Conservation (phyloP, 92 coral and sea anemone species). For the Anthopleura xanthogrammica region DNA sequence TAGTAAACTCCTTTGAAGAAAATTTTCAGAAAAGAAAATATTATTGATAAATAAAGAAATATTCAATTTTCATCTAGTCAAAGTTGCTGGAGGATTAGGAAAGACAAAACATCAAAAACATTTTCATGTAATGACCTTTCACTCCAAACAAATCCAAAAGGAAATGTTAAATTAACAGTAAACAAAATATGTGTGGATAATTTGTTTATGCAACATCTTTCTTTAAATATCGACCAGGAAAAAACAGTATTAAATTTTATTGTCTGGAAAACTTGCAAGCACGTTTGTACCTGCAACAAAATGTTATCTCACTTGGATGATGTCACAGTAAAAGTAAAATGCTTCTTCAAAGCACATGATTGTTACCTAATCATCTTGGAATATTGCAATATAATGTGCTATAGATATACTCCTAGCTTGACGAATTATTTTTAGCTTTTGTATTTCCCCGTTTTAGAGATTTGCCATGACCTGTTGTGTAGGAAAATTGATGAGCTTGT, state of each 20-base stretch:
- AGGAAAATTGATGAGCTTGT: constrained; percentile 26
- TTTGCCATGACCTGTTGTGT: background rate
- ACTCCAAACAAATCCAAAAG: background rate
- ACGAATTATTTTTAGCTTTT: constrained; percentile 4
- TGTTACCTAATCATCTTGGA: background rate
- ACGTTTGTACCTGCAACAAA: background rate
- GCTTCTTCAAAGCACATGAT: background rate
- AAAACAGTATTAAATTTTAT: background rate
- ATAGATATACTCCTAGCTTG: background rate
- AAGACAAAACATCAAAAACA: background rate
- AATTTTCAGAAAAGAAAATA: background rate
- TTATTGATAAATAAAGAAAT: background rate
- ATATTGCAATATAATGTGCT: background rate
- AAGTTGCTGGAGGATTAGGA: background rate
- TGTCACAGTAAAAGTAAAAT: background rate
- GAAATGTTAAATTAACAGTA: background rate
- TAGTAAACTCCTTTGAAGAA: background rate
- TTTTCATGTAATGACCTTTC: constrained; percentile 1
- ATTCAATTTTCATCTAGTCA: background rate
- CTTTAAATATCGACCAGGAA: background rate
- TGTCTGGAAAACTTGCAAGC: background rate
- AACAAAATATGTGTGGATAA: background rate
- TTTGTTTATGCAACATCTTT: background rate
- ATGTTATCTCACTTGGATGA: background rate
- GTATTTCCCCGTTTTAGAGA: background rate